phyloP scores from a whole-genome alignment of 2,888 invertebrate species.

The Tipula vernalis region DNA sequence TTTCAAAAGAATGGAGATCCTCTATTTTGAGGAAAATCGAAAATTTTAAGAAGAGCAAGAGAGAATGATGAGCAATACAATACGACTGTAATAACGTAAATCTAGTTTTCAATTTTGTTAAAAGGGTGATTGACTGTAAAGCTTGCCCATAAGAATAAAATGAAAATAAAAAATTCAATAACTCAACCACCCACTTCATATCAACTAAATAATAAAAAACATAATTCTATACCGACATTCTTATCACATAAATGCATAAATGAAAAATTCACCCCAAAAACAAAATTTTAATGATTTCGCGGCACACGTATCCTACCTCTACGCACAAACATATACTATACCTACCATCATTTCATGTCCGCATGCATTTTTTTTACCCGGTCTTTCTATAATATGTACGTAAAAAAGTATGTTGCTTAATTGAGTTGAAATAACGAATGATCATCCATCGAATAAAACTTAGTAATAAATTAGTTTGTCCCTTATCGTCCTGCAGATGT shows the following conservation, averaged over 20 bases:
- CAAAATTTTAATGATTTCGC: neutral
- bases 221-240: neutral
- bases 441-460: neutral
- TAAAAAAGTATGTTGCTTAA: neutral
- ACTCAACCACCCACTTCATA: neutral
- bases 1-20: too few relatives aligned
- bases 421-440: neutral
- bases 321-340: neutral
- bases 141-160: neutral
- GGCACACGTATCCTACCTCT: neutral
- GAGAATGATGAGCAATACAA: too few relatives aligned
- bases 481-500: conserved; percentile 8
- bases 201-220: neutral
- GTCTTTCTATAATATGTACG: neutral
- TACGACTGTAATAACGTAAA: too few relatives aligned
- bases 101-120: too few relatives aligned
- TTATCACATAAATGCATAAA: neutral
- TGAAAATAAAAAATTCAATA: neutral
- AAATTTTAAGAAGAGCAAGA: too few relatives aligned
- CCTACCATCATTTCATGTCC: neutral
- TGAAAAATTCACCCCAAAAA: neutral
- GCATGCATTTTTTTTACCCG: neutral
- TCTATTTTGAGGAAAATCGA: too few relatives aligned
- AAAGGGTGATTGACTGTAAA: too few relatives aligned
- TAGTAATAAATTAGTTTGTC: neutral